phyloP scores from a whole-genome alignment of 2,888 invertebrate genomes.

The Escarpia spicata region DNA sequence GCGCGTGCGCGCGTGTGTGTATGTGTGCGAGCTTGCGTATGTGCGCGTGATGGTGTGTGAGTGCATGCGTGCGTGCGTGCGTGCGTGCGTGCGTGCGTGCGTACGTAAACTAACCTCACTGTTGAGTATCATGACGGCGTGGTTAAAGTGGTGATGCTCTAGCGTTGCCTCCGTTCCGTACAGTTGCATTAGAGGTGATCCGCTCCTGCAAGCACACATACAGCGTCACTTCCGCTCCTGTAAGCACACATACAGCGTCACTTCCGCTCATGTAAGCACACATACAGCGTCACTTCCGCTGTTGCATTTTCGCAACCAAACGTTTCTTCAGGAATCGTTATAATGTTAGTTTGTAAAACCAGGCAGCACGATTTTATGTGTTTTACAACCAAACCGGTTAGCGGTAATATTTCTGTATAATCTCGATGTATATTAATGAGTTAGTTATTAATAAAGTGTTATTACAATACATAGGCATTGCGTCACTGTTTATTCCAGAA shows the following conservation, averaged over 20 bases:
- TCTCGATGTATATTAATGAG: neutral
- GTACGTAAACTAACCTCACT: conserved; percentile 65
- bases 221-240: conserved; percentile 52
- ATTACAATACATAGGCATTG: neutral
- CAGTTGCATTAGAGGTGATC: conserved; percentile 68
- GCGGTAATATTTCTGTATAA: neutral
- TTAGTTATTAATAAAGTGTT: neutral
- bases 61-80: neutral
- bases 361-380: too few relatives aligned
- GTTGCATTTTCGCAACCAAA: neutral
- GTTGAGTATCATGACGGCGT: conserved; percentile 65
- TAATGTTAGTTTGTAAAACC: neutral
- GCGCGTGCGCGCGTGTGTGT: neutral
- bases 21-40: neutral
- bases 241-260: conserved; percentile 22
- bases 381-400: neutral
- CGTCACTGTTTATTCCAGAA: neutral
- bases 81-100: conserved; percentile 3
- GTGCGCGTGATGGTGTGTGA: neutral
- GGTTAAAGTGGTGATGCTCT: conserved; percentile 64
- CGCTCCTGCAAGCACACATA: conserved; percentile 62
- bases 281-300: neutral
- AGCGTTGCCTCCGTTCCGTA: conserved; percentile 67
- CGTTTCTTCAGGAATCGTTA: neutral
- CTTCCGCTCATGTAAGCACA: conserved; percentile 64